Evolutionary conservation across 2,797 vertebrate species (phyloP), one percentile per base, ranked within the genome.

Genomic region (Clarias pachynema): DNA sequence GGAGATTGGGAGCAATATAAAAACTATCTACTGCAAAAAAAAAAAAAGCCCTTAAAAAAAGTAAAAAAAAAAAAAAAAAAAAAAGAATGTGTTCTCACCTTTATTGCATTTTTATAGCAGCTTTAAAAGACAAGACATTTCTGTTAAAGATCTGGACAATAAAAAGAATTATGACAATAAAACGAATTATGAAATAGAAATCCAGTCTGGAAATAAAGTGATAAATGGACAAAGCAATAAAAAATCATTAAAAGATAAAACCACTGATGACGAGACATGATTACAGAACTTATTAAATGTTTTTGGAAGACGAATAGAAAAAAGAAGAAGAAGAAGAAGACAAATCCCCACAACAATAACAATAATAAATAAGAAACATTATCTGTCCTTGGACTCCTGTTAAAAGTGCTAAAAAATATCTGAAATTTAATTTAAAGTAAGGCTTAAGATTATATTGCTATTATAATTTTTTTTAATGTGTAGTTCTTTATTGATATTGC

Each of bases 221-320:
- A 40, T 22, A 4, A 40, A 70, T 37, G 1, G 37, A 69, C 7
- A 5, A 77, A 24, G 73, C 26, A 34, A 59, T 14, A 78, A 78
- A 78, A 78, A 22, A 53, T 16, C 72, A 53, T 53, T 26, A 53
- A 74, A 74, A 26, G 44, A 77, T 56, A 59, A 77, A 59, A 77
- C 18, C 4, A 22, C 18, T 14, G 26, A 59, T 57, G 26, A 57
- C 3, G 12, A 31, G 18, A 59, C 26, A 24, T 6, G 9, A 57
- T 16, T 7, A 20, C 0, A 26, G 40, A 49, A 4, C 9, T 24
- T 24, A 70, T 40, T 7, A 9, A 40, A 40, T 70, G 68, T 40
- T 70, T 69, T 34, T 37, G 40, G 5, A 29, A 53, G n/a, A 44
- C 40, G 7, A 44, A 44, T 44, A 44, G 40, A 44, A 44, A 44